Percentiles rank a stretch among this genome's conserved stretches.
phyloP scores from a whole-genome alignment of 2,797 vertebrate species.

The Scolopax bukidnonensis region DNA sequence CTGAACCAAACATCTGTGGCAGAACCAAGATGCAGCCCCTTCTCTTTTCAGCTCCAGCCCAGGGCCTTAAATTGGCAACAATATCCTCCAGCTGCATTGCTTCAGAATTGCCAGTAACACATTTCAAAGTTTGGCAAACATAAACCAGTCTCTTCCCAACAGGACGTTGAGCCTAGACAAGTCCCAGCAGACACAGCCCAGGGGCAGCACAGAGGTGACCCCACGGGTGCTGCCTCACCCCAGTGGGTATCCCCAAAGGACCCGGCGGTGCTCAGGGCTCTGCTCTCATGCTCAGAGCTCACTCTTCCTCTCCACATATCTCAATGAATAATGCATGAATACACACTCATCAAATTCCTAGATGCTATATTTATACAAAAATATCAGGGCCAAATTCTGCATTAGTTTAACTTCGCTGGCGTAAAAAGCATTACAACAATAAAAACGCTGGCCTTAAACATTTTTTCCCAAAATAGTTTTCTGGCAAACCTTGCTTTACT shows the following conservation, averaged over 20 bases:
- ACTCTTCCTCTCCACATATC: not conserved
- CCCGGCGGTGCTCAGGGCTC: not conserved
- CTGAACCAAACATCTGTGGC: not conserved
- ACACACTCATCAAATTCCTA: not conserved
- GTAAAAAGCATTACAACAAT: not conserved
- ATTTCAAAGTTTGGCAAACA: not conserved
- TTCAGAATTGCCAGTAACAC: not conserved
- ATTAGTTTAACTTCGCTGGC: conserved; percentile 17
- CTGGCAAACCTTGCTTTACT: not conserved
- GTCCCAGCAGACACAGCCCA: not conserved
- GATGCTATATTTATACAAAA: conserved; percentile 36
- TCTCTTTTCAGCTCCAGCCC: not conserved
- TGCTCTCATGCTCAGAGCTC: not conserved
- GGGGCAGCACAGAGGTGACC: not conserved
- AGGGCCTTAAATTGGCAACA: not conserved
- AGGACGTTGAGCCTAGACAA: not conserved
- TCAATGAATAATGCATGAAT: conserved; percentile 37
- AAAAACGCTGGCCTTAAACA: not conserved
- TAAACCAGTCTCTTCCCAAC: not conserved
- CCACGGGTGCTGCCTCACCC: not conserved
- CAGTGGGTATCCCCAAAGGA: fast-evolving
- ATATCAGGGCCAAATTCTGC: conserved; percentile 14
- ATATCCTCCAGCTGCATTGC: not conserved
- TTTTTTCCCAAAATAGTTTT: conserved; percentile 12
- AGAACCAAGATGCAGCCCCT: not conserved